These are phyloP conservation scores for Macrotus californicus DNA, from an alignment of 2,113 vertebrate genomes.

Conservation along the genomic window DNA sequence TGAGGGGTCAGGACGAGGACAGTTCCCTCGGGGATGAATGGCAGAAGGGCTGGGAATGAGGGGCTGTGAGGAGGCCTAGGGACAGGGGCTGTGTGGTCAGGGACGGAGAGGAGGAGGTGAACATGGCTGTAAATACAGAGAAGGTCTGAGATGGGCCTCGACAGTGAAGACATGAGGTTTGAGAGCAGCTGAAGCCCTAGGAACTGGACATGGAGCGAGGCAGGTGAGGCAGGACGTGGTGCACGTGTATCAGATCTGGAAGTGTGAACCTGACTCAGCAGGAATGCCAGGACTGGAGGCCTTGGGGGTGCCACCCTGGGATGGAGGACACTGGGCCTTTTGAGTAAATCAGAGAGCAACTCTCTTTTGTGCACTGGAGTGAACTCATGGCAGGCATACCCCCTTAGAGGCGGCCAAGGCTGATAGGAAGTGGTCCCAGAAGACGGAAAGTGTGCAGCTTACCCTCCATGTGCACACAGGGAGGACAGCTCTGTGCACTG, in stretches of 20 bases:
- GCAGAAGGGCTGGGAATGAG: background rate
- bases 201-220: background rate
- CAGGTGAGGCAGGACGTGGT: background rate
- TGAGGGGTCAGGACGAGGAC: background rate
- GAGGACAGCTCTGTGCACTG: background rate
- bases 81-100: background rate
- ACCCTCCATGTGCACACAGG: rapidly evolving
- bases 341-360: background rate
- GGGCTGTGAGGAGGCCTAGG: background rate
- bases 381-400: background rate
- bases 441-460: background rate
- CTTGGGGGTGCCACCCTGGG: background rate
- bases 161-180: background rate
- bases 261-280: background rate
- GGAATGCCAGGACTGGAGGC: background rate
- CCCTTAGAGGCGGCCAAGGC: background rate
- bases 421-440: background rate
- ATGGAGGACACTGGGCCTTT: background rate
- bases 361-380: background rate
- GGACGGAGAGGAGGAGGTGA: background rate
- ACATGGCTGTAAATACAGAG: background rate
- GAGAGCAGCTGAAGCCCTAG: background rate
- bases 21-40: background rate
- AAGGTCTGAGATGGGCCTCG: background rate
- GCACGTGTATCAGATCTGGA: background rate